Evolutionary conservation across 2,888 invertebrate species (phyloP).

Genomic region (Eucriotettix oculatus): DNA sequence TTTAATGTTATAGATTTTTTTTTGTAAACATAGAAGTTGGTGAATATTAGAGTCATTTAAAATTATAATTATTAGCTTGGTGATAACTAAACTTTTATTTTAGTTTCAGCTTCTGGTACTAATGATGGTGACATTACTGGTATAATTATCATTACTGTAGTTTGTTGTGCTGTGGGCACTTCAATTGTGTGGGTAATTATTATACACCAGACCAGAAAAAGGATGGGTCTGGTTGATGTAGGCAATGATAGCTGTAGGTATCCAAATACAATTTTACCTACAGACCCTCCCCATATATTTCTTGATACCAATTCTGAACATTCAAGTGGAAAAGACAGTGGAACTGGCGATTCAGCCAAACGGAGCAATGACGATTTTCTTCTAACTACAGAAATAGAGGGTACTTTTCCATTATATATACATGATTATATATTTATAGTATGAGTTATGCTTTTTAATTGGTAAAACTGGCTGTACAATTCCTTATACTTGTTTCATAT

Average conservation of each 20-base stretch:
- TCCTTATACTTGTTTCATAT: not conserved
- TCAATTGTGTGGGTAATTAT: constrained; percentile 84
- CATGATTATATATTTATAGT: not conserved
- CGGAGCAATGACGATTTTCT: constrained; percentile 44
- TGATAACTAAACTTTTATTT: constrained; percentile 4
- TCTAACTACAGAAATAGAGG: constrained; percentile 1
- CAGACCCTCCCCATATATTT: constrained; percentile 23
- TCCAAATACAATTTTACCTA: constrained; percentile 3
- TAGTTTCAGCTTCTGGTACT: constrained; percentile 34
- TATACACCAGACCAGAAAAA: constrained; percentile 68
- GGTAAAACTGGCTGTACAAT: not conserved
- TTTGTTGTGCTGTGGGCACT: constrained; percentile 81
- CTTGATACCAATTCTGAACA: constrained; percentile 57
- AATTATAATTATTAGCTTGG: not conserved
- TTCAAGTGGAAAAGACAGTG: constrained; percentile 59
- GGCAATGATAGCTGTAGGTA: constrained; percentile 4
- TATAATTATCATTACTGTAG: constrained; percentile 75
- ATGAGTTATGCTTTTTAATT: not conserved
- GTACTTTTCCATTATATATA: not conserved
- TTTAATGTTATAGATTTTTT: too few relatives aligned
- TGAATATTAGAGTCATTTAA: too few relatives aligned
- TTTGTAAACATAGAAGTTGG: not conserved
- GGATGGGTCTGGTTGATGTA: constrained; percentile 29
- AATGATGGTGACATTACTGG: constrained; percentile 65
- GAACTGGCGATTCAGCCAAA: constrained; percentile 63